phyloP scores from a whole-genome alignment of 2,113 vertebrate genomes.

The Coracopsis vasa region DNA sequence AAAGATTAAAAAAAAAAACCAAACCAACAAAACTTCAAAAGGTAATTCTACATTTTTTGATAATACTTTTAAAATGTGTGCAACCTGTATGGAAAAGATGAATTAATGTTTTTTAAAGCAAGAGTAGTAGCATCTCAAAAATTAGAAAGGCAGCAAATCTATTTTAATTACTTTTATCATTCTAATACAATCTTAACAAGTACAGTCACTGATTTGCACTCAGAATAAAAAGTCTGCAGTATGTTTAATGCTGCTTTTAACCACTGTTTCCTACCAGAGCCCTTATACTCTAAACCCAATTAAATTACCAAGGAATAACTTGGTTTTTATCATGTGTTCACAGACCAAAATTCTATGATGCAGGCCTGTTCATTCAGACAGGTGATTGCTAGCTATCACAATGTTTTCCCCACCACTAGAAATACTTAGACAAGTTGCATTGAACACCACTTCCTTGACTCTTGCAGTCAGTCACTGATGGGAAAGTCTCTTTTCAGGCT shows the following conservation, averaged over 20 bases:
- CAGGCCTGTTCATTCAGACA: not conserved
- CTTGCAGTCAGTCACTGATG: not conserved
- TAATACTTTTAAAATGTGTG: not conserved
- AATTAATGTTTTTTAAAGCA: not conserved
- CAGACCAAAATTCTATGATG: not conserved
- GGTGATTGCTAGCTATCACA: not conserved
- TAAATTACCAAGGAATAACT: not conserved
- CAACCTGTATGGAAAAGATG: not conserved
- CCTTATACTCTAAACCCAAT: not conserved
- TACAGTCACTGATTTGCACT: conserved; percentile 3
- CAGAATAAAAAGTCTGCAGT: not conserved
- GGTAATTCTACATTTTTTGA: not conserved
- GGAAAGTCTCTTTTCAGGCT: not conserved
- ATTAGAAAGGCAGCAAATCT: not conserved
- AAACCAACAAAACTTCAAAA: not conserved
- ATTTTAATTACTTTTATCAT: conserved; percentile 11
- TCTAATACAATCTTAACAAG: not conserved
- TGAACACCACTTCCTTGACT: not conserved
- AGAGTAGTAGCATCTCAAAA: not conserved
- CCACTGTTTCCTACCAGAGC: not conserved
- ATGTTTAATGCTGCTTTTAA: not conserved
- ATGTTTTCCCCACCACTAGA: not conserved
- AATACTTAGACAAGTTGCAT: not conserved
- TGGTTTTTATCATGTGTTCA: not conserved
- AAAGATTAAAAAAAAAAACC: not conserved